These are phyloP conservation scores for Periphyllus acericola DNA, from an alignment of 2,888 invertebrate genomes.

Conservation along the genomic window DNA sequence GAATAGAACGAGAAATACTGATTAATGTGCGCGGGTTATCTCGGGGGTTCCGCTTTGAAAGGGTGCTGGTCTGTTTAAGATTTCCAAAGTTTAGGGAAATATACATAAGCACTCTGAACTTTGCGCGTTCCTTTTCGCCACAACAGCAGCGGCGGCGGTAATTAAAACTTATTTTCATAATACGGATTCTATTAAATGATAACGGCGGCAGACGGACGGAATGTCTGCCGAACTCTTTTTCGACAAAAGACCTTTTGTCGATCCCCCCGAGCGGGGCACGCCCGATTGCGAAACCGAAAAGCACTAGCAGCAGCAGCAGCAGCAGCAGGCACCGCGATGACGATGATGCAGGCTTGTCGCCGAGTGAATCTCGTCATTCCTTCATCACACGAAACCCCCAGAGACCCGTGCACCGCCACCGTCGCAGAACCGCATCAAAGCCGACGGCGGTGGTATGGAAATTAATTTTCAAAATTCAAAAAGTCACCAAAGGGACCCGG, in stretches of 20 bases:
- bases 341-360: neutral
- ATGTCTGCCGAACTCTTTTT: conserved; percentile 34
- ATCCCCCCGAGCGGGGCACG: conserved; percentile 18
- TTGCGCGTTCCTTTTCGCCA: conserved; percentile 23
- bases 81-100: conserved; percentile 12
- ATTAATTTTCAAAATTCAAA: conserved; percentile 48
- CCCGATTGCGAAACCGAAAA: conserved; percentile 34
- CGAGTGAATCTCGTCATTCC: conserved; percentile 6
- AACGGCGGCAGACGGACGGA: conserved; percentile 1
- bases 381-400: neutral
- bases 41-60: neutral
- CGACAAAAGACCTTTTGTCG: conserved; percentile 57
- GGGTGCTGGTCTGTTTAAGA: conserved; percentile 24
- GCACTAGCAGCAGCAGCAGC: too few species aligned
- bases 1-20: neutral
- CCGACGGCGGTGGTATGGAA: neutral
- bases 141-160: conserved; percentile 17
- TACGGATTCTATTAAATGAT: conserved; percentile 60
- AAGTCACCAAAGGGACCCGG: conserved; percentile 1
- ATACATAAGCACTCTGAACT: conserved; percentile 22
- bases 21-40: conserved; percentile 26
- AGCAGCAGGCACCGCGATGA: too few species aligned
- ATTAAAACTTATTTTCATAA: conserved; percentile 61
- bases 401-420: conserved; percentile 16
- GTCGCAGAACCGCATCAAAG: conserved; percentile 37